These are phyloP conservation scores for Aphaenogaster rudis DNA, from an alignment of 1,140 invertebrate genomes.

Conservation along the genomic window DNA sequence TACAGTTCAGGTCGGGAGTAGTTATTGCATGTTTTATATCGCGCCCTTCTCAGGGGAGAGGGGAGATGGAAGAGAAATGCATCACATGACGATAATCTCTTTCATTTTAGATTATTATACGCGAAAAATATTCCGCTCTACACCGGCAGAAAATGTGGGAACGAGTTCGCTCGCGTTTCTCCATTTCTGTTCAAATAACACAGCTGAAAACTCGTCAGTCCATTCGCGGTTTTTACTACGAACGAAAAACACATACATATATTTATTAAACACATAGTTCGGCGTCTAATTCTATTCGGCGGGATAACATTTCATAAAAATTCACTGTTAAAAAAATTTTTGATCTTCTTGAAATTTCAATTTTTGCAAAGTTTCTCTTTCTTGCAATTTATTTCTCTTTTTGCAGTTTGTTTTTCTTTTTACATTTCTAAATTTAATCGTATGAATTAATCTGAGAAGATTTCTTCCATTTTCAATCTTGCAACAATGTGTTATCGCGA, in stretches of 20 bases:
- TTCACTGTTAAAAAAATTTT: not conserved
- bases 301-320: constrained; percentile 9
- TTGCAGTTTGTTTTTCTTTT: no score
- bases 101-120: constrained; percentile 48
- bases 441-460: not conserved
- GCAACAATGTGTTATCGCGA: not conserved
- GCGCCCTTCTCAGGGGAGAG: not conserved
- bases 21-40: constrained; percentile 64
- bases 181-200: constrained; percentile 31
- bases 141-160: constrained; percentile 3
- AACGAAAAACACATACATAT: not conserved
- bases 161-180: constrained; percentile 5
- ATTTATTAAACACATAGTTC: constrained; percentile 25
- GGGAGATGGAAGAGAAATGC: not conserved
- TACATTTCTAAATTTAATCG: not conserved
- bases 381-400: not conserved
- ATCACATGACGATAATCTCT: constrained; percentile 54
- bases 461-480: not conserved
- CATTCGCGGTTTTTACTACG: not conserved
- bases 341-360: not conserved
- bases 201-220: constrained; percentile 12
- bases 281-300: not conserved
- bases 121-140: constrained; percentile 30
- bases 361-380: not conserved
- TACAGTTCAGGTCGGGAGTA: constrained; percentile 27